A percentile compares a stretch with the other conserved stretches of the same genome.
phyloP scores from a whole-genome alignment of 2,113 vertebrate species.

The Microtus oregoni region DNA sequence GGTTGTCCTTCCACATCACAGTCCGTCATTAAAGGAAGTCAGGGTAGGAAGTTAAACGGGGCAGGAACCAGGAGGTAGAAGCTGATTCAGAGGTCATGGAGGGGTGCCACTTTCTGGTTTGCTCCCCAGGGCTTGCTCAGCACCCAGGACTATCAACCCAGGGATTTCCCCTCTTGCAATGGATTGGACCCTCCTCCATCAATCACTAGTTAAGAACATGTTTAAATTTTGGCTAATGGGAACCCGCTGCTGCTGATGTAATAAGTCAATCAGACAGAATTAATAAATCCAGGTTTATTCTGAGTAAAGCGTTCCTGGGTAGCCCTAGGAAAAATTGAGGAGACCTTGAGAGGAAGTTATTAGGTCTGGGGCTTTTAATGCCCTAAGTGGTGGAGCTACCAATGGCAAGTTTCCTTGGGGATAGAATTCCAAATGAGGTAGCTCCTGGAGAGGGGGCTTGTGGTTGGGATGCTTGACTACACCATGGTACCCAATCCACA shows the following conservation, averaged over 20 bases:
- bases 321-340: too few species aligned
- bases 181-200: neutral
- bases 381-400: too few species aligned
- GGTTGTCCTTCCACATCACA: neutral
- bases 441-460: too few species aligned
- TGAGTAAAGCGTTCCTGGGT: too few species aligned
- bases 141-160: neutral
- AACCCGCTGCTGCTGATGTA: too few species aligned
- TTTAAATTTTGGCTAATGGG: too few species aligned
- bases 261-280: too few species aligned
- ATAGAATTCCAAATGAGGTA: too few species aligned
- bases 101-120: neutral
- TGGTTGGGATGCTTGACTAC: neutral
- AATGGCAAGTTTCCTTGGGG: too few species aligned
- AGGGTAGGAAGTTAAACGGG: neutral
- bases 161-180: neutral
- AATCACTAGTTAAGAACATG: neutral
- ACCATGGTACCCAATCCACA: neutral
- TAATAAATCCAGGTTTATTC: too few species aligned
- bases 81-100: neutral
- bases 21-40: neutral
- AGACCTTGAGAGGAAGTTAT: too few species aligned
- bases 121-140: neutral
- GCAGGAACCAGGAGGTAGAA: neutral
- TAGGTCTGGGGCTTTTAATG: too few species aligned